phyloP scores from a whole-genome alignment of 1,140 invertebrate genomes.

The Colletes gigas region DNA sequence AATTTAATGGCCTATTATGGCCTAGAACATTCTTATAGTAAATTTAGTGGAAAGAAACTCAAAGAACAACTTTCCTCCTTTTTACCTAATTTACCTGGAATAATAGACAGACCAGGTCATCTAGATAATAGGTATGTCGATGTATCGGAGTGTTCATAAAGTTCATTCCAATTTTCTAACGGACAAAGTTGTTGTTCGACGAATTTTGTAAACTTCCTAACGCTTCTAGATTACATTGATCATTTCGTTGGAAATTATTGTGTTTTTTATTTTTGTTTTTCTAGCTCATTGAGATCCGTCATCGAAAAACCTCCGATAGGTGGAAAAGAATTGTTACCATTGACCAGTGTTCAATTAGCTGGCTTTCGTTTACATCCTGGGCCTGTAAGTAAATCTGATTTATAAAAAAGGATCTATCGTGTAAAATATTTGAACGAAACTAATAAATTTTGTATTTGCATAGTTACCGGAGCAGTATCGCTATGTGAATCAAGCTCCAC shows the following conservation, averaged over 20 bases:
- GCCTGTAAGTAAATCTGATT: slow-evolving; percentile 84
- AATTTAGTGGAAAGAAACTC: slow-evolving; percentile 98
- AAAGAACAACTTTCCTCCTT: slow-evolving; percentile 98
- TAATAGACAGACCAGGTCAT: slow-evolving; percentile 94
- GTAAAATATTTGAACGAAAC: slow-evolving; percentile 8
- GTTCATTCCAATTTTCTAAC: no score
- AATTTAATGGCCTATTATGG: slow-evolving; percentile 98
- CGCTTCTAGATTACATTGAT: neutral
- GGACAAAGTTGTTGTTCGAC: no score
- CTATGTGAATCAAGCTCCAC: slow-evolving; percentile 94
- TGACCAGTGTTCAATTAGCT: slow-evolving; percentile 93
- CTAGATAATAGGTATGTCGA: slow-evolving; percentile 85
- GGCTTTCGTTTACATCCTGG: slow-evolving; percentile 98
- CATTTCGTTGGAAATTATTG: neutral
- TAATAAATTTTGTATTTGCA: slow-evolving; percentile 63
- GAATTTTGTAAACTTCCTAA: no score
- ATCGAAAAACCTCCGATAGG: slow-evolving; percentile 98
- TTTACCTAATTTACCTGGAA: slow-evolving; percentile 95
- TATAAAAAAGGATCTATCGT: neutral
- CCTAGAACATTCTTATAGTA: slow-evolving; percentile 97
- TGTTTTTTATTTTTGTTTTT: slow-evolving; percentile 44
- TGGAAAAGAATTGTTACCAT: slow-evolving; percentile 94
- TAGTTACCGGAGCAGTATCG: slow-evolving; percentile 97
- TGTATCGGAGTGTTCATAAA: neutral
- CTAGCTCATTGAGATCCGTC: slow-evolving; percentile 94